These are phyloP conservation scores for Tiphia femorata DNA, from an alignment of 2,888 invertebrate genomes.

Conservation along the genomic window DNA sequence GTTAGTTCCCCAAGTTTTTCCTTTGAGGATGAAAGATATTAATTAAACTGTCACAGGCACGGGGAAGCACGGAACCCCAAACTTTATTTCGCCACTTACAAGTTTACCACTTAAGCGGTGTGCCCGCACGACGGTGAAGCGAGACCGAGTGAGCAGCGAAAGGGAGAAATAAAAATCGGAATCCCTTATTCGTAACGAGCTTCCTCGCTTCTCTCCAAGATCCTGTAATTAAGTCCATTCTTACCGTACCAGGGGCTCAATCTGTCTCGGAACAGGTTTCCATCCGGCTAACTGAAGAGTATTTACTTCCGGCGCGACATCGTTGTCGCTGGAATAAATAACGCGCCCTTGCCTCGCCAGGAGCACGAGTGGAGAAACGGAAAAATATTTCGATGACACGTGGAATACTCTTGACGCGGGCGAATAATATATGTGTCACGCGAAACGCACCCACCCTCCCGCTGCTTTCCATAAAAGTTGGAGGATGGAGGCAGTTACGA, in stretches of 20 bases:
- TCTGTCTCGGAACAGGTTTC: too few species aligned
- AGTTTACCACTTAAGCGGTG: constrained; percentile 61
- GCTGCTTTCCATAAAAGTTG: constrained; percentile 7
- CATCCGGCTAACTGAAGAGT: too few species aligned
- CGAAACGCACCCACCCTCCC: constrained; percentile 18
- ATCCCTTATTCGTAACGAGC: too few species aligned
- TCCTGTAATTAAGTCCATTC: too few species aligned
- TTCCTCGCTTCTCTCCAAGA: too few species aligned
- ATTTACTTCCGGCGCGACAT: too few species aligned
- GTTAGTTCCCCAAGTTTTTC: constrained; percentile 65
- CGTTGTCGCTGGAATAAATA: too few species aligned
- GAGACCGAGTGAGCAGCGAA: neutral
- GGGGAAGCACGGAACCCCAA: constrained; percentile 49
- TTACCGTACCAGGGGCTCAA: too few species aligned
- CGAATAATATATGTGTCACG: constrained; percentile 30
- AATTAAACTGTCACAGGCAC: constrained; percentile 68
- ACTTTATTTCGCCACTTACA: constrained; percentile 68
- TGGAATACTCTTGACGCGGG: neutral
- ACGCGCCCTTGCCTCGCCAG: too few species aligned
- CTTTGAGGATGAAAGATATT: constrained; percentile 67
- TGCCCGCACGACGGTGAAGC: too few species aligned
- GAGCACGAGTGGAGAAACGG: neutral
- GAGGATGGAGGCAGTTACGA: constrained; percentile 34
- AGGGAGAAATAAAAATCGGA: neutral
- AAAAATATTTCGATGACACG: neutral